Conservation (phyloP, 2,113 vertebrate species). For the Pituophis catenifer region DNA sequence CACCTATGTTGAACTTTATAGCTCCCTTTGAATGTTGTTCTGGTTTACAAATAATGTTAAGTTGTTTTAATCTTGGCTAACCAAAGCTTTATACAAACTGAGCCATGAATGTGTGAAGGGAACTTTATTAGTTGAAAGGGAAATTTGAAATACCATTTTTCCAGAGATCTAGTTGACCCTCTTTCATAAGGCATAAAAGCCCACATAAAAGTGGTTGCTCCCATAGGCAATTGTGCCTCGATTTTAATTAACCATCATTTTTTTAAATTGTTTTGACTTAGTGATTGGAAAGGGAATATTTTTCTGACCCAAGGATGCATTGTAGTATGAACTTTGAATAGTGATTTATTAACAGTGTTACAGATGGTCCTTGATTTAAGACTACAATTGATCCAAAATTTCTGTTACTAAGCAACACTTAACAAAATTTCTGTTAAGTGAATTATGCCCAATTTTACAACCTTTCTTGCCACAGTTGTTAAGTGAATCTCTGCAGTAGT, state of each 20-base stretch:
- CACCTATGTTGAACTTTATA: neutral
- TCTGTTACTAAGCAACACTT: neutral
- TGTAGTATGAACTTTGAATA: neutral
- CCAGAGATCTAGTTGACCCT: neutral
- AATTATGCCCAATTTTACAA: neutral
- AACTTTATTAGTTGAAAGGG: neutral
- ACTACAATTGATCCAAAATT: neutral
- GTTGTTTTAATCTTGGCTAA: neutral
- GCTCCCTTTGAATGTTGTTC: neutral
- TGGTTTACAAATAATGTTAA: neutral
- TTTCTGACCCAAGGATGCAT: neutral
- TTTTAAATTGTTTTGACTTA: neutral
- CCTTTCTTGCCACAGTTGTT: neutral
- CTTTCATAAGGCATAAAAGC: neutral
- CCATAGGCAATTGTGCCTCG: neutral
- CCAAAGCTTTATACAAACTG: neutral
- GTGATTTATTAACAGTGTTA: neutral
- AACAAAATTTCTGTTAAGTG: neutral
- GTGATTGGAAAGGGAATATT: neutral
- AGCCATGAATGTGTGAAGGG: neutral
- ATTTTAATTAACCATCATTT: neutral
- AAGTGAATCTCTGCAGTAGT: neutral
- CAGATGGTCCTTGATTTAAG: neutral
- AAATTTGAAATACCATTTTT: neutral
- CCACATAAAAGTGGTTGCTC: neutral